These are phyloP conservation scores for Rhyacophila evoluta DNA, from an alignment of 2,888 invertebrate genomes.

Conservation along the genomic window DNA sequence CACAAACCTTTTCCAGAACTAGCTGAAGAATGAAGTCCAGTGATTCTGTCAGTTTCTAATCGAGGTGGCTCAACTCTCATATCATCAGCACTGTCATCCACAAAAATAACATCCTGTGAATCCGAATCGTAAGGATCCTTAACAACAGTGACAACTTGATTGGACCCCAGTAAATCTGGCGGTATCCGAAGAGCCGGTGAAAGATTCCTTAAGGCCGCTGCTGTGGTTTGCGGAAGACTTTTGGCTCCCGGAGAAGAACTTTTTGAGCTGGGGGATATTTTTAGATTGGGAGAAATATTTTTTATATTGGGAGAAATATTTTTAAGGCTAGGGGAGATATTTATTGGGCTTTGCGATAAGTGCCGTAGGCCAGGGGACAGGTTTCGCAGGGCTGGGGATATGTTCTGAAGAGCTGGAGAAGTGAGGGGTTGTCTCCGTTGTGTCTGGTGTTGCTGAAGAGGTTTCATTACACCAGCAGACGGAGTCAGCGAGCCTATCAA, in stretches of 20 bases:
- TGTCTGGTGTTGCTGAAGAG: slow-evolving; percentile 49
- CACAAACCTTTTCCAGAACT: slow-evolving; percentile 35
- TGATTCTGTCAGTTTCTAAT: neutral
- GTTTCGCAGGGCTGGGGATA: slow-evolving; percentile 40
- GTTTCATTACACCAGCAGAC: slow-evolving; percentile 34
- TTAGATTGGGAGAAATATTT: slow-evolving; percentile 21
- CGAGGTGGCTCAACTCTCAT: slow-evolving; percentile 17
- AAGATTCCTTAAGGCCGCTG: slow-evolving; percentile 44
- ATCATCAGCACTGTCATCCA: slow-evolving; percentile 63
- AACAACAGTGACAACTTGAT: slow-evolving; percentile 15
- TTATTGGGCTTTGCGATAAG: slow-evolving; percentile 38
- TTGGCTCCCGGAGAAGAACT: slow-evolving; percentile 28
- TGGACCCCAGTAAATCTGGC: slow-evolving; percentile 6
- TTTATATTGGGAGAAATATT: slow-evolving; percentile 41
- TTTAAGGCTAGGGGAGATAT: slow-evolving; percentile 37
- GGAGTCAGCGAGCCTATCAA: slow-evolving; percentile 48
- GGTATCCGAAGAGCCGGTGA: slow-evolving; percentile 43
- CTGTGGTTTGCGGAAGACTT: slow-evolving; percentile 18
- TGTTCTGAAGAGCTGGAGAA: slow-evolving; percentile 48
- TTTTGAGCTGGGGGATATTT: slow-evolving; percentile 32
- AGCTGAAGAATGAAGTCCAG: slow-evolving; percentile 8
- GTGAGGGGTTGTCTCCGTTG: slow-evolving; percentile 52
- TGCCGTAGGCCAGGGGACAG: slow-evolving; percentile 30
- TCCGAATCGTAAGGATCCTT: slow-evolving; percentile 63
- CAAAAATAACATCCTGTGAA: slow-evolving; percentile 68